Evolutionary conservation across 2,797 vertebrate species (phyloP).

Genomic region (Semotilus atromaculatus): DNA sequence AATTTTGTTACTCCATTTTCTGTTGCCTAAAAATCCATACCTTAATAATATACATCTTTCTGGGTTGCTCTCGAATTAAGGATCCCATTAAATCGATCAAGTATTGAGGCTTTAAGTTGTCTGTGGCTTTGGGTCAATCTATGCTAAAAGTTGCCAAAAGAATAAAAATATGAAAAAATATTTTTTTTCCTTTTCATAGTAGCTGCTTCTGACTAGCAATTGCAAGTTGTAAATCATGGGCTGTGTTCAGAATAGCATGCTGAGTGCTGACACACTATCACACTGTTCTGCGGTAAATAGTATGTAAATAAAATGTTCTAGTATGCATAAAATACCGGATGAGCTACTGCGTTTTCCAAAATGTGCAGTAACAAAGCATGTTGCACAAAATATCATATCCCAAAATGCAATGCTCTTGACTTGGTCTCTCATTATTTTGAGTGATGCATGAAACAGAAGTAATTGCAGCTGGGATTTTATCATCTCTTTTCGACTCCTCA

Average conservation of each 20-base stretch:
- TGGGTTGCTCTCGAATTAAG: background rate
- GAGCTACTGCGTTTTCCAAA: background rate
- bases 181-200: too few relatives aligned
- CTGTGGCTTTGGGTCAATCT: background rate
- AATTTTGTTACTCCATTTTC: constrained; percentile 16
- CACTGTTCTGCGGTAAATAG: background rate
- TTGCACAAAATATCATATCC: background rate
- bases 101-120: background rate
- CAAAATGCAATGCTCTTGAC: background rate
- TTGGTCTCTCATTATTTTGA: background rate
- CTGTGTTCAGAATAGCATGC: background rate
- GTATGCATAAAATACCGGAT: background rate
- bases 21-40: constrained; percentile 23
- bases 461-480: background rate
- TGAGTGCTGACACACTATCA: background rate
- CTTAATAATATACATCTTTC: constrained; percentile 13
- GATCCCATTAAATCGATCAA: background rate
- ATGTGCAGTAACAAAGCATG: background rate
- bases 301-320: background rate
- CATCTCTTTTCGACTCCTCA: background rate
- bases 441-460: background rate
- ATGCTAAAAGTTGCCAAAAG: background rate
- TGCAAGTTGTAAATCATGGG: background rate
- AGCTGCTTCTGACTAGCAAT: background rate
- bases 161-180: background rate